phyloP scores from a whole-genome alignment of 2,888 invertebrate species.

The Trichogramma evanescens region DNA sequence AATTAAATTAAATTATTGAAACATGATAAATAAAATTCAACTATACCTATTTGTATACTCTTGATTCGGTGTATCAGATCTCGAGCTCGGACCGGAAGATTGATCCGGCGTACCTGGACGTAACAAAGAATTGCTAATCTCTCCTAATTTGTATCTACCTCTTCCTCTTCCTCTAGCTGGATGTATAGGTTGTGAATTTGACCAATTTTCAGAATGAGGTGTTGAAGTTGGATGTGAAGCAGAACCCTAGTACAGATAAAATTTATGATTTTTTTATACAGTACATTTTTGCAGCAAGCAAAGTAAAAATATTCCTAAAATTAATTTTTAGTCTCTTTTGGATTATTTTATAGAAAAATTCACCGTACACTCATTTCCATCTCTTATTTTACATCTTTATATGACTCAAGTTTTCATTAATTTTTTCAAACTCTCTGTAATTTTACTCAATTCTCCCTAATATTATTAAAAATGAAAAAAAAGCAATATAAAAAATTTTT shows the following conservation, averaged over 20 bases:
- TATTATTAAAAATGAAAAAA: too few relatives aligned
- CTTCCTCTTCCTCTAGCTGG: constrained; percentile 58
- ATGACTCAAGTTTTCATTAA: too few relatives aligned
- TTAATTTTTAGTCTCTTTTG: too few relatives aligned
- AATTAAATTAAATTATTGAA: background rate
- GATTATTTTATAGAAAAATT: too few relatives aligned
- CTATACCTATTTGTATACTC: constrained; percentile 38
- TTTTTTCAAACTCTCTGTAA: too few relatives aligned
- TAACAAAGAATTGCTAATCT: constrained; percentile 32
- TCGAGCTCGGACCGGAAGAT: constrained; percentile 44
- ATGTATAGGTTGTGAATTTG: constrained; percentile 55
- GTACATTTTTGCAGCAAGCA: too few relatives aligned
- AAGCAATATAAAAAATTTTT: background rate
- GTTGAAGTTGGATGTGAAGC: constrained; percentile 32
- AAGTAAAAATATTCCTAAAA: too few relatives aligned
- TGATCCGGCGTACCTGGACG: constrained; percentile 50
- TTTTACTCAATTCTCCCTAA: too few relatives aligned
- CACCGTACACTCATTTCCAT: too few relatives aligned
- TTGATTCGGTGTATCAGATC: constrained; percentile 45
- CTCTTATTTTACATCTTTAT: too few relatives aligned
- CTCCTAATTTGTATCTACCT: constrained; percentile 55
- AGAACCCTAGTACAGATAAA: constrained; percentile 29
- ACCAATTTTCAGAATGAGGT: constrained; percentile 49
- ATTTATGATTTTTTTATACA: background rate
- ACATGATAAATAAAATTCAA: background rate